Percentiles rank a stretch among this genome's conserved stretches.
Evolutionary conservation across 2,797 vertebrate species (phyloP).

Genomic region (Pseudochromis fuscus): DNA sequence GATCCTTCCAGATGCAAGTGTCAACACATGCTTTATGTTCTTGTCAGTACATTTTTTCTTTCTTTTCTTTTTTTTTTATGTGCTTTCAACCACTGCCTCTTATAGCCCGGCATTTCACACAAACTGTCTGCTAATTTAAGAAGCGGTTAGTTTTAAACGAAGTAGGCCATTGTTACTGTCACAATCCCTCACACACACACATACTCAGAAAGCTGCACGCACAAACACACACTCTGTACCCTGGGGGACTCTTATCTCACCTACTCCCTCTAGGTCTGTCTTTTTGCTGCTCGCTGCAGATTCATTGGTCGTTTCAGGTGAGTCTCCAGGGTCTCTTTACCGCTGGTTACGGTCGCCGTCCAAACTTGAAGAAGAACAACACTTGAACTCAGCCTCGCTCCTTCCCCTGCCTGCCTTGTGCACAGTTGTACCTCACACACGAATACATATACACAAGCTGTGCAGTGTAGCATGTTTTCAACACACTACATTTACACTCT

Average conservation of each 20-base stretch:
- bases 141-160: slow-evolving; percentile 62
- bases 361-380: slow-evolving; percentile 56
- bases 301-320: slow-evolving; percentile 63
- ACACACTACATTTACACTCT: neutral
- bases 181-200: neutral
- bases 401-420: slow-evolving; percentile 1
- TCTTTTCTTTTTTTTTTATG: neutral
- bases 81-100: slow-evolving; percentile 1
- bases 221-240: slow-evolving; percentile 27
- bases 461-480: slow-evolving; percentile 19
- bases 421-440: neutral
- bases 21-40: slow-evolving; percentile 14
- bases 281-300: slow-evolving; percentile 60
- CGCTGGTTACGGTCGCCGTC: slow-evolving; percentile 59
- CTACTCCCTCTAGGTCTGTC: slow-evolving; percentile 61
- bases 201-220: slow-evolving; percentile 3
- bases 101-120: slow-evolving; percentile 7
- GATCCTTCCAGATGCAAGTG: slow-evolving; percentile 10
- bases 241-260: slow-evolving; percentile 66
- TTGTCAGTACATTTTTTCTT: neutral
- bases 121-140: slow-evolving; percentile 47
- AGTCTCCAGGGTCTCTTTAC: slow-evolving; percentile 75
- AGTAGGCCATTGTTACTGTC: slow-evolving; percentile 52
- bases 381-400: slow-evolving; percentile 23
- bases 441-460: slow-evolving; percentile 29